Evolutionary conservation across 2,113 vertebrate species (phyloP).

Genomic region (Psilopsiagon aurifrons): DNA sequence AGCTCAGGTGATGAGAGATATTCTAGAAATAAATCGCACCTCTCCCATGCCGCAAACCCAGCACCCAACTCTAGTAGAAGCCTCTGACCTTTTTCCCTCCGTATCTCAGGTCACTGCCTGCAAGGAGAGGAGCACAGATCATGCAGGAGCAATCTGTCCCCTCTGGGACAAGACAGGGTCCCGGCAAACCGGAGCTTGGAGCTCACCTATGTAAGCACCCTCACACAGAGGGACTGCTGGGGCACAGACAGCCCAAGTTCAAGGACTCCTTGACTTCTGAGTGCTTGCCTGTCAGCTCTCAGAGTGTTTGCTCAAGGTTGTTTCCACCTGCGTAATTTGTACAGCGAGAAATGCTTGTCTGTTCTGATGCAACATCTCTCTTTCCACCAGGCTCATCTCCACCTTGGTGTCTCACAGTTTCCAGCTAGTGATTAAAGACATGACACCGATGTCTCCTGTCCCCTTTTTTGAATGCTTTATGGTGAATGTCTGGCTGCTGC

Average conservation of each 20-base stretch:
- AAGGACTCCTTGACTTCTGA: neutral
- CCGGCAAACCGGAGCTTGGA: neutral
- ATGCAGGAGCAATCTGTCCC: neutral
- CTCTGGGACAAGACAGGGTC: neutral
- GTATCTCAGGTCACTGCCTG: neutral
- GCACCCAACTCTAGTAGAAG: neutral
- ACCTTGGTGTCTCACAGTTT: neutral
- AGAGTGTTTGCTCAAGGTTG: neutral
- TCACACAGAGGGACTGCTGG: fast-evolving
- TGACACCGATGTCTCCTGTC: neutral
- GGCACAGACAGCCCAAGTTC: neutral
- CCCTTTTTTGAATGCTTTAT: neutral
- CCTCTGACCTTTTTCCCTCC: neutral
- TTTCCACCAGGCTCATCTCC: neutral
- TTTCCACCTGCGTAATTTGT: neutral
- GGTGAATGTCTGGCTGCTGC: neutral
- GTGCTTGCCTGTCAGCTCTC: neutral
- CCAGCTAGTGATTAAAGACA: neutral
- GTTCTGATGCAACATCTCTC: neutral
- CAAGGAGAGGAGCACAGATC: neutral
- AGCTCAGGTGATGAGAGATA: neutral
- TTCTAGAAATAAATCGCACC: neutral
- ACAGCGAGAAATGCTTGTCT: fast-evolving
- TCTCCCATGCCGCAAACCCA: neutral
- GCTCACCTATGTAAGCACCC: neutral